Base-by-base conservation (phyloP, 2,888 invertebrate species). In the Linyphia triangularis region DNA sequence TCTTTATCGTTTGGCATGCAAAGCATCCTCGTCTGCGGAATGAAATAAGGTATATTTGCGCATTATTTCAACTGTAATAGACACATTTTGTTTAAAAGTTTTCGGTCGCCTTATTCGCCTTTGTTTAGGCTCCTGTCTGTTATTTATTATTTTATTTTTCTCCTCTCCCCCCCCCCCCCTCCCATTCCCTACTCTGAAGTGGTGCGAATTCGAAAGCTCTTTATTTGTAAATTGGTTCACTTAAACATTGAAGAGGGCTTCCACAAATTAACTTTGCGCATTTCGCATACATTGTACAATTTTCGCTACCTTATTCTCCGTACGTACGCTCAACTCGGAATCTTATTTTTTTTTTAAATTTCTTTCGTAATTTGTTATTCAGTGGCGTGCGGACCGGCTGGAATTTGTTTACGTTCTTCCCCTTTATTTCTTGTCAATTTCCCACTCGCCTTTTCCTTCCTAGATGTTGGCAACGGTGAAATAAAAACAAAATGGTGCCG, bases 141-240 rank as follows among this genome's bases (percentile, higher is more conserved):
- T 69, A 57, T 63, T 61, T 79, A 63, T 61, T 61, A 28, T 57
- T 63, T 51, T 43, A 13, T 57, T 22, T 22, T 69, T 40, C 28
- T 22, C 10, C 59, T 28, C 4, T n/a, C n/a, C n/a, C n/a, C n/a
- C n/a, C n/a, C n/a, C n/a, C n/a, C n/a, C n/a, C n/a, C n/a, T n/a
- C n/a, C n/a, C n/a, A n/a, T n/a, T n/a, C n/a, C n/a, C n/a, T n/a
- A n/a, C n/a, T n/a, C n/a, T n/a, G n/a, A n/a, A n/a, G n/a, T n/a
- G n/a, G n/a, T n/a, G n/a, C n/a, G n/a, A 63, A 69, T 70, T 61
- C 81, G 81, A 86, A 86, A 86, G 86, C 86, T 86, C 75, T 86
- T 86, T 86, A 86, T 86, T 86, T 86, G 86, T 86, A 86, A 86
- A 86, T 86, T 81, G 86, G 81, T 75, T 86, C 86, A 81, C 86